Evolutionary conservation across 2,797 vertebrate genomes (phyloP).

Genomic region (Perdix hodgsoniae): DNA sequence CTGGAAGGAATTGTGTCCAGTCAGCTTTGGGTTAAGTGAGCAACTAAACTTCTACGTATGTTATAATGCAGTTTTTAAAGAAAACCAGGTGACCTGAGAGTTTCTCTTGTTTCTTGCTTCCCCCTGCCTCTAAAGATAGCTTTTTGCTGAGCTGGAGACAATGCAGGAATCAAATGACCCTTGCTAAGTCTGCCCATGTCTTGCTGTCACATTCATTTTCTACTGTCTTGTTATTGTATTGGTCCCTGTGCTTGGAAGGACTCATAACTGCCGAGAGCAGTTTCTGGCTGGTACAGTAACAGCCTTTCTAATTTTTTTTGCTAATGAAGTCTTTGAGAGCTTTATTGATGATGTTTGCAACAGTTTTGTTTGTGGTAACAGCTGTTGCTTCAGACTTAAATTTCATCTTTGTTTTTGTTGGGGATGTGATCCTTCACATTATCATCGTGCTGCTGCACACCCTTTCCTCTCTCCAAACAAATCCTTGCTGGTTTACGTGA

Average conservation of each 20-base stretch:
- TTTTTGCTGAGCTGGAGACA: not conserved
- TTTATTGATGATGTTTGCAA: conserved; percentile 57
- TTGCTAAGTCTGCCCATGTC: conserved; percentile 44
- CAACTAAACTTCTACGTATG: not conserved
- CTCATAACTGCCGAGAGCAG: conserved; percentile 43
- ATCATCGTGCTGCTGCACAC: not conserved
- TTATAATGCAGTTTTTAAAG: not conserved
- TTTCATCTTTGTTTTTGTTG: conserved; percentile 22
- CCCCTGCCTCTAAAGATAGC: not conserved
- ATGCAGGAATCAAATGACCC: conserved; percentile 19
- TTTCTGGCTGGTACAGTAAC: conserved; percentile 37
- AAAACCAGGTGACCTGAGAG: not conserved
- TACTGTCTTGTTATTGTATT: conserved; percentile 54
- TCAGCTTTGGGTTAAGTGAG: conserved; percentile 14
- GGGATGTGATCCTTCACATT: conserved; percentile 3
- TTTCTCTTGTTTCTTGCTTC: not conserved
- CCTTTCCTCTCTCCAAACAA: not conserved
- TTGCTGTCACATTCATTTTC: conserved; percentile 42
- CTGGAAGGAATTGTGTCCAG: not conserved
- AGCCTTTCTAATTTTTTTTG: conserved; percentile 17
- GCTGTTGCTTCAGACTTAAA: conserved; percentile 51
- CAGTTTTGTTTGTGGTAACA: conserved; percentile 45
- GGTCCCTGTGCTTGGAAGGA: conserved; percentile 36
- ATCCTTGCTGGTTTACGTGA: not conserved
- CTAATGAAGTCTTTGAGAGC: conserved; percentile 30